A percentile compares a stretch with the other conserved stretches of the same genome.
phyloP scores from a whole-genome alignment of 2,113 vertebrate genomes.

The Platycercus adscitus region DNA sequence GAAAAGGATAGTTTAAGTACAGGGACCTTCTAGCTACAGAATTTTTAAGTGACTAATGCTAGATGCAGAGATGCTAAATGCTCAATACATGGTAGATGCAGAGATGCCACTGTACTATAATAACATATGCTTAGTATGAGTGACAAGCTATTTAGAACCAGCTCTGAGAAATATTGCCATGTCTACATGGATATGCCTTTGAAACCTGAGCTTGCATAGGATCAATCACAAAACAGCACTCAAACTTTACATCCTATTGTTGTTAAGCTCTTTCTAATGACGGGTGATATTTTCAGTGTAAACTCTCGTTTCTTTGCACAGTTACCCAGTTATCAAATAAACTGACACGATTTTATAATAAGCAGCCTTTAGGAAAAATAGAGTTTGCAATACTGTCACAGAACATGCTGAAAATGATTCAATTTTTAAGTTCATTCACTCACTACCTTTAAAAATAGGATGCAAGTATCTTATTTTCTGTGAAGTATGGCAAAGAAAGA shows the following conservation, averaged over 20 bases:
- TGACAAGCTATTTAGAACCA: neutral
- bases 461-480: neutral
- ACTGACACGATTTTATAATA: neutral
- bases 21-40: neutral
- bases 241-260: neutral
- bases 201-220: neutral
- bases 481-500: neutral
- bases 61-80: neutral
- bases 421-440: neutral
- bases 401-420: neutral
- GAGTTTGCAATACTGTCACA: neutral
- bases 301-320: neutral
- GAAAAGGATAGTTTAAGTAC: neutral
- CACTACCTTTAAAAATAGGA: neutral
- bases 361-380: neutral
- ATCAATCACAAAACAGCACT: neutral
- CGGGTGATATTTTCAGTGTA: neutral
- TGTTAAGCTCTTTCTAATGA: neutral
- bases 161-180: neutral
- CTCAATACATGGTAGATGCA: neutral
- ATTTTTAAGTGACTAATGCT: neutral
- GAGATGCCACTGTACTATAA: neutral
- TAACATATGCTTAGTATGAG: neutral
- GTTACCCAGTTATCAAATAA: neutral
- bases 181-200: neutral